Conservation (phyloP, 2,888 invertebrate genomes). For the Myopa testacea region DNA sequence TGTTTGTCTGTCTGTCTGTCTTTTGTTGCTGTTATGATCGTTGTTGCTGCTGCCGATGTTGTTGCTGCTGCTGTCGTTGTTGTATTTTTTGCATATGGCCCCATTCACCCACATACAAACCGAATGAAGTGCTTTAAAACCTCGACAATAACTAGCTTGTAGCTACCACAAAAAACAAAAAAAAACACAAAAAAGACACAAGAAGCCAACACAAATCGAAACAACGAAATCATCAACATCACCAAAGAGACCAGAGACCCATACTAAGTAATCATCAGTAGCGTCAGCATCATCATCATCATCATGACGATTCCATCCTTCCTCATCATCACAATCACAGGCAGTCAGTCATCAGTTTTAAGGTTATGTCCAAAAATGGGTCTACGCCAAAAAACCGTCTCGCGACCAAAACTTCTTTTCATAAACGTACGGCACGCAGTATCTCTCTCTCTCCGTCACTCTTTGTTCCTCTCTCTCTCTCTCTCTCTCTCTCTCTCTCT, state of each 20-base stretch:
- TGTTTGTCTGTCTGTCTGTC: no score
- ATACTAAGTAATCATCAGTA: no score
- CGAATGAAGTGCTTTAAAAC: not conserved
- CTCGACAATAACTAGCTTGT: constrained; percentile 1
- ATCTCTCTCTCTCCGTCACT: not conserved
- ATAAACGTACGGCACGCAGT: not conserved
- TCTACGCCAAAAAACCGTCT: constrained; percentile 14
- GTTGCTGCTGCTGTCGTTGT: not conserved
- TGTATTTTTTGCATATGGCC: constrained; percentile 4
- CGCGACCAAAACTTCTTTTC: not conserved
- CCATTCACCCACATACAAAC: constrained; percentile 26
- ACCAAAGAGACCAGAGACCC: not conserved
- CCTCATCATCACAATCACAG: not conserved
- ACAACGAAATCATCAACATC: constrained; percentile 16
- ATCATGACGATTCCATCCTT: constrained; percentile 1
- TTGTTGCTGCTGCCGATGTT: not conserved
- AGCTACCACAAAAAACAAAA: not conserved
- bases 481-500: not conserved
- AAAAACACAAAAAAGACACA: not conserved
- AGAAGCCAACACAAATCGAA: constrained; percentile 1
- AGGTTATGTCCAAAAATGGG: constrained; percentile 31
- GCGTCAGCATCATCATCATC: constrained; percentile 16
- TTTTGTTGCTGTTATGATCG: not conserved
- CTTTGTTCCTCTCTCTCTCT: not conserved
- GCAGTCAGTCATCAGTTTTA: constrained; percentile 12